Conservation (phyloP, 2,797 vertebrate genomes). For the Parotocinclus haroldoi region DNA sequence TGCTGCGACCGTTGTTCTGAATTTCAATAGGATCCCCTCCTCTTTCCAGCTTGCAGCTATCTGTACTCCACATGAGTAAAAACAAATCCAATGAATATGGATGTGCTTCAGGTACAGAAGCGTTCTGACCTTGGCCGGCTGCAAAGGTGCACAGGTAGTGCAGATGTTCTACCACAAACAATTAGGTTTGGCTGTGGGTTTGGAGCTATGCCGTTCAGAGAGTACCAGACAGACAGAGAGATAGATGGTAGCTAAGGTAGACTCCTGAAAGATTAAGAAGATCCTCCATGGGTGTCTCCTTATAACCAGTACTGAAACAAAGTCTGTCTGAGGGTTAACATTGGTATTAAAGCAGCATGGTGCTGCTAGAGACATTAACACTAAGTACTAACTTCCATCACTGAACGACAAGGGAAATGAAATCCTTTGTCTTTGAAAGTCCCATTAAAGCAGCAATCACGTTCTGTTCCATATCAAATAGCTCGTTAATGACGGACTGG, state of each 20-base stretch:
- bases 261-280: slow-evolving; percentile 33
- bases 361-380: slow-evolving; percentile 30
- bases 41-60: slow-evolving; percentile 16
- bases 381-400: neutral
- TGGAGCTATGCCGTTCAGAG: neutral
- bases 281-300: no score
- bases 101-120: slow-evolving; percentile 39
- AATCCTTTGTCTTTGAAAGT: slow-evolving; percentile 1
- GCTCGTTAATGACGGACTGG: neutral
- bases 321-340: neutral
- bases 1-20: slow-evolving; percentile 50
- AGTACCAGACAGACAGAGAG: neutral
- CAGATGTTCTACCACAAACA: no score
- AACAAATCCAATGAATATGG: slow-evolving; percentile 48
- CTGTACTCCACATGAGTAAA: slow-evolving; percentile 59
- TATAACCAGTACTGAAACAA: neutral
- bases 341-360: slow-evolving; percentile 16
- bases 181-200: no score
- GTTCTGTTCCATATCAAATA: slow-evolving; percentile 1
- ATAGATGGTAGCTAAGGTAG: slow-evolving; percentile 27
- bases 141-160: neutral
- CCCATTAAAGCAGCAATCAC: neutral
- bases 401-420: neutral
- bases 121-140: slow-evolving; percentile 29
- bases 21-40: slow-evolving; percentile 38